A percentile compares a stretch with the other conserved stretches of the same genome.
phyloP scores from a whole-genome alignment of 2,797 vertebrate genomes.

The Ctenopoma multispine region DNA sequence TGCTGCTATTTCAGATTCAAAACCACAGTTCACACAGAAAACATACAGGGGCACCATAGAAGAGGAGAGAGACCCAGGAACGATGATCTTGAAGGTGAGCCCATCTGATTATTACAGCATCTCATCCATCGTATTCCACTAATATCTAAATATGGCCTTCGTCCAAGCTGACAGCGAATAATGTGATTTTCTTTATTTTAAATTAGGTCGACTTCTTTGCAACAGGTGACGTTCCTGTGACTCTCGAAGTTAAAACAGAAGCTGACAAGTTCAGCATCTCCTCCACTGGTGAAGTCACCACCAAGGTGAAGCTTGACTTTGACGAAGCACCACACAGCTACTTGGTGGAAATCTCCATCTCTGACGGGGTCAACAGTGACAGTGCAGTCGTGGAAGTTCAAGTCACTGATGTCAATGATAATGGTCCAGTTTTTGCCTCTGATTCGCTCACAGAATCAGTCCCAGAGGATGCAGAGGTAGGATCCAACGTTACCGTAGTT shows the following conservation, averaged over 20 bases:
- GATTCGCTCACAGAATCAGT: conserved; percentile 25
- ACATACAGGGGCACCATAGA: conserved; percentile 69
- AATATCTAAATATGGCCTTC: neutral
- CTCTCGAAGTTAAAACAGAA: conserved; percentile 65
- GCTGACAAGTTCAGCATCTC: conserved; percentile 74
- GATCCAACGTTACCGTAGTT: conserved; percentile 42
- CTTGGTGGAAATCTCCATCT: conserved; percentile 77
- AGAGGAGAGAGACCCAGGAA: conserved; percentile 73
- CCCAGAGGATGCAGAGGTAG: conserved; percentile 54
- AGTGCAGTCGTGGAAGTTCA: conserved; percentile 71
- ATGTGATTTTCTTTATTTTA: no score
- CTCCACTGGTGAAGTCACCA: conserved; percentile 66
- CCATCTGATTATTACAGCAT: no score
- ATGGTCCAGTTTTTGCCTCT: conserved; percentile 76
- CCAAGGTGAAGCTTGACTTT: conserved; percentile 76
- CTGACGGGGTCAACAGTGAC: conserved; percentile 72
- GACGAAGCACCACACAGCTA: conserved; percentile 79
- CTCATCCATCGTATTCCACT: neutral
- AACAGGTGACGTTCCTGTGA: conserved; percentile 10
- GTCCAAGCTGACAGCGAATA: no score
- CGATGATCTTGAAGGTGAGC: no score
- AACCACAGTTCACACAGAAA: conserved; percentile 75
- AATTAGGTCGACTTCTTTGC: conserved; percentile 65
- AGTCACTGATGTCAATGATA: conserved; percentile 85
- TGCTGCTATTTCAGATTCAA: conserved; percentile 76